Base-by-base conservation (phyloP, 2,797 vertebrate species). In the Melopsittacus undulatus region DNA sequence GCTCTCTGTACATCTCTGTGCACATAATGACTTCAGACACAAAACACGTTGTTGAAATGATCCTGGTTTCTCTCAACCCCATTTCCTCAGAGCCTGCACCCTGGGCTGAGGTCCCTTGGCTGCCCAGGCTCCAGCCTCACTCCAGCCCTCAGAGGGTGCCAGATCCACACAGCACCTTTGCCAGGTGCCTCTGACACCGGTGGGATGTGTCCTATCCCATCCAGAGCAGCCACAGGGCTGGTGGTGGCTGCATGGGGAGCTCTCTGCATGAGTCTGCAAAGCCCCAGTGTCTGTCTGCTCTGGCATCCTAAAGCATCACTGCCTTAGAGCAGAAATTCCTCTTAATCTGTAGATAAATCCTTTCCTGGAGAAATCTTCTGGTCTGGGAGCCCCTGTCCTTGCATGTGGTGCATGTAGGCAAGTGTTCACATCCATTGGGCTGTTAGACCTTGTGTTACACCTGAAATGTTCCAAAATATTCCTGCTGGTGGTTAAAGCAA, bases 11-110 rank as follows among this genome's bases (percentile, higher is more conserved):
- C 34, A 29, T 94, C 95, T 96, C 92, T 87, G 92, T 74, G 96
- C 92, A 83, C 48, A 76, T 92, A 96, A 96, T 85, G 88, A 95
- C 90, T 96, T 81, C 10, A 82, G 93, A 93, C 83, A 73, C 90
- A 91, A 95, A 94, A 92, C 70, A 48, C 78, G 40, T 52, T 56
- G 63, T 59, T 85, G 94, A 86, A 82, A 83, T 51, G 51, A 81
- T 87, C 52, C 62, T 3, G 14, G 88, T 64, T 92, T 76, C 82
- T 87, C 87, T 93, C 62, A 67, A 30, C 61, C 40, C 5, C 21
- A 69, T 87, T 90, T 90, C n/a, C 80, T 30, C 7, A 3, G 82
- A 89, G 69, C 11, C 48, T 34, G 15, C 57, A 36, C 23, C n/a
- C 34, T 6, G 10, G 16, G 11, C 29, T 7, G n/a, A n/a, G 43